These are phyloP conservation scores for Melipona beecheii DNA, from an alignment of 2,888 invertebrate species.

Conservation along the genomic window DNA sequence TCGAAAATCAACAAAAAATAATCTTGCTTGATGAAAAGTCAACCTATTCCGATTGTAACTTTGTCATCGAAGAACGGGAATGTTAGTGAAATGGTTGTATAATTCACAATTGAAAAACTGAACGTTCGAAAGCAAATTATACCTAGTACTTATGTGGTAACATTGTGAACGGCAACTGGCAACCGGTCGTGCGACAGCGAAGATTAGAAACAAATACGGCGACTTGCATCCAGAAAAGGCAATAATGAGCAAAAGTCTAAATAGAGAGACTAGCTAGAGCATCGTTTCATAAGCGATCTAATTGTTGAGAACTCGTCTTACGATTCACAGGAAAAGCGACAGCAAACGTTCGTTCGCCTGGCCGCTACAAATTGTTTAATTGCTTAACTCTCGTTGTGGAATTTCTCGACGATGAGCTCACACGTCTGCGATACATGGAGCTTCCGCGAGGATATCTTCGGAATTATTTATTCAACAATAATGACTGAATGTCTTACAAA, in stretches of 20 bases:
- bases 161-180: conserved; percentile 39
- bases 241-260: conserved; percentile 48
- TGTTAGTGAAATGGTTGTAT: conserved; percentile 4
- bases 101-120: not conserved
- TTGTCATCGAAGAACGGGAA: conserved; percentile 20
- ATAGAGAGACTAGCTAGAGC: not conserved
- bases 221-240: conserved; percentile 55
- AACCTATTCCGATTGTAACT: not conserved
- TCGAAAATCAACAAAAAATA: conserved; percentile 3
- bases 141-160: conserved; percentile 23
- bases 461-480: no score
- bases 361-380: conserved; percentile 77
- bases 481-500: no score
- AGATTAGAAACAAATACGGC: conserved; percentile 24
- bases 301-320: conserved; percentile 58
- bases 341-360: conserved; percentile 64
- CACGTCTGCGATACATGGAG: conserved; percentile 27
- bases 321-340: conserved; percentile 66
- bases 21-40: conserved; percentile 14
- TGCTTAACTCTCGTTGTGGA: conserved; percentile 66
- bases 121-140: conserved; percentile 32
- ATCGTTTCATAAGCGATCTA: conserved; percentile 52
- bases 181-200: not conserved
- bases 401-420: conserved; percentile 74
- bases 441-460: conserved; percentile 50